A percentile compares a stretch with the other conserved stretches of the same genome.
phyloP scores from a whole-genome alignment of 2,888 invertebrate genomes.

The Mylabris sibirica region DNA sequence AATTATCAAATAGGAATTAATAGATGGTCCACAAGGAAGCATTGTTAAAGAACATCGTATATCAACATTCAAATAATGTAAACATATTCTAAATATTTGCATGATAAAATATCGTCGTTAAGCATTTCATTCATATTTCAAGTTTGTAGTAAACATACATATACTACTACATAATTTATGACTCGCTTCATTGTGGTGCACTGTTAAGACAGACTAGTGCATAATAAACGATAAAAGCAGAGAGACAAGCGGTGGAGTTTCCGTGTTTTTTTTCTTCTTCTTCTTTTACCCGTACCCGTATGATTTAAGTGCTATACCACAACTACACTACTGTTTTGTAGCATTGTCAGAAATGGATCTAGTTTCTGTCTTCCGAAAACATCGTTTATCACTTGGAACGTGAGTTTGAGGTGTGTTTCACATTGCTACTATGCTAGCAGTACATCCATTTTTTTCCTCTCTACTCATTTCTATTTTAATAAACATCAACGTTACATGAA shows the following conservation, averaged over 20 bases:
- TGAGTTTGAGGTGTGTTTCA: neutral
- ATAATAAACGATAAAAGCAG: neutral
- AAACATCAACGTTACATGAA: neutral
- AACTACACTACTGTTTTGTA: neutral
- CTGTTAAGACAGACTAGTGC: constrained; percentile 1
- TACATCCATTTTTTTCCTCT: neutral
- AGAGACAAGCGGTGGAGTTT: neutral
- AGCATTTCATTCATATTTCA: constrained; percentile 24
- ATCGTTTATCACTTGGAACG: constrained; percentile 5
- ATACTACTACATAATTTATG: constrained; percentile 10
- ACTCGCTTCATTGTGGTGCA: neutral
- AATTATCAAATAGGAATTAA: neutral
- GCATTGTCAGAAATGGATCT: neutral
- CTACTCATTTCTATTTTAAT: neutral
- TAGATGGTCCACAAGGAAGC: neutral
- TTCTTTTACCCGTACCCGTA: neutral
- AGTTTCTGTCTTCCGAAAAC: constrained; percentile 1
- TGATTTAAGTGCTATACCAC: neutral
- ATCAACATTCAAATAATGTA: constrained; percentile 11
- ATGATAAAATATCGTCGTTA: constrained; percentile 26
- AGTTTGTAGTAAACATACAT: neutral
- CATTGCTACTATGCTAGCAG: neutral
- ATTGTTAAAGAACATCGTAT: constrained; percentile 4
- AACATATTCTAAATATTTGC: constrained; percentile 24
- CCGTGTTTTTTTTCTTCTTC: neutral